Evolutionary conservation across 2,113 vertebrate species (phyloP), one percentile per base, ranked within the genome.

Genomic region (Symphodus melops): DNA sequence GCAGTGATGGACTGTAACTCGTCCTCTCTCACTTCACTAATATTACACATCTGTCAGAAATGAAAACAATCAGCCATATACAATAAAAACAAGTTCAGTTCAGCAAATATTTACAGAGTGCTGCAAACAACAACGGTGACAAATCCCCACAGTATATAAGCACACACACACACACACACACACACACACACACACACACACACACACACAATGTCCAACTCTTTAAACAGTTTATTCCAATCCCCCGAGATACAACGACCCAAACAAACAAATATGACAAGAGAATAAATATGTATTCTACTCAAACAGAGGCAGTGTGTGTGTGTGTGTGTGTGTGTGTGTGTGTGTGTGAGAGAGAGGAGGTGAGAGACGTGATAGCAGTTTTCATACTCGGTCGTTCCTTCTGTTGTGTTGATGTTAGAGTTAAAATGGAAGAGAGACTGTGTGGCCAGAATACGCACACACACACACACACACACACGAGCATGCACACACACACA

Each of bases 161-260:
- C 25, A 25, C 25, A 25, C 25, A 4, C 25, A 25, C 25, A 25
- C 4, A 25, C 25, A 25, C 25, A 25, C 25, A 25, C 25, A 25
- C 25, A 4, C 25, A 25, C 25, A 25, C 4, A 25, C 25, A 25
- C 25, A 25, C 25, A 4, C 25, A 25, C 25, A 6, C 44, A 48
- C 37, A 1, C 16, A 5, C 69, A 54, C 41, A 72, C 49, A 1
- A 7, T 12, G 73, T 72, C 73, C 41, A 1, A 42, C 20, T 62
- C 66, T 64, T 69, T 69, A 57, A 73, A 64, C 57, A 54, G 25
- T 73, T 76, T 75, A 82, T 75, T 72, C 49, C 57, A 70, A 72
- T 82, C 60, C 75, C 46, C 68, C 0, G 72, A 72, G 74, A 79
- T 0, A 57, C 21, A 1, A 48, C 8, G 8, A 68, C 39, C 44